Conservation (phyloP, 2,888 invertebrate genomes). For the Diploptera punctata region DNA sequence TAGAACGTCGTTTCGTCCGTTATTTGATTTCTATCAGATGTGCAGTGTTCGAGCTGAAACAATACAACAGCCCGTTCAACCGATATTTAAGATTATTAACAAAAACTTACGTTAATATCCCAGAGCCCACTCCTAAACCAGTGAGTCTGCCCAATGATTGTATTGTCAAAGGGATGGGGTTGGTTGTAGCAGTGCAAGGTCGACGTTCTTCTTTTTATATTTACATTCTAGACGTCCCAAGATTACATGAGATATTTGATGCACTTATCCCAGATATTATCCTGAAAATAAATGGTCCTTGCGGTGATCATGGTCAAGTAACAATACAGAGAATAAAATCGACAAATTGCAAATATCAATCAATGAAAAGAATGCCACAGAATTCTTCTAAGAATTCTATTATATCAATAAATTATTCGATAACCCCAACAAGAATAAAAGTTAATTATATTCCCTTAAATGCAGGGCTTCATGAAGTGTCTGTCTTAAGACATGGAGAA, state of each 20-base stretch:
- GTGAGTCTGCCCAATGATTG: background rate
- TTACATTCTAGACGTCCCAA: conserved; percentile 57
- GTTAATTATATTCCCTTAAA: conserved; percentile 60
- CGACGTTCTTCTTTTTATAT: conserved; percentile 64
- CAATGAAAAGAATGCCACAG: background rate
- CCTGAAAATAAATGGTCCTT: conserved; percentile 57
- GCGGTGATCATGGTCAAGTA: conserved; percentile 57
- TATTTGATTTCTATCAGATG: conserved; percentile 53
- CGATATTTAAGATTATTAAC: background rate
- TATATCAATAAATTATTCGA: conserved; percentile 32
- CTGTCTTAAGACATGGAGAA: conserved; percentile 62
- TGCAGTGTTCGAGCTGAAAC: conserved; percentile 4
- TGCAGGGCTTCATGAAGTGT: conserved; percentile 64
- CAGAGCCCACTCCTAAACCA: background rate
- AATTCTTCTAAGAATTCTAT: conserved; percentile 8
- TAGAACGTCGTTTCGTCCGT: conserved; percentile 63
- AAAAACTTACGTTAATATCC: background rate
- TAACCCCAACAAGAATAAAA: conserved; percentile 38
- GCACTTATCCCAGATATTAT: conserved; percentile 57
- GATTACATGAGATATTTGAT: background rate
- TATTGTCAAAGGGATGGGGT: conserved; percentile 60
- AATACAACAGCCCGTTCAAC: background rate
- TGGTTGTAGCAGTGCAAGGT: conserved; percentile 63
- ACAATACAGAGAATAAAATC: background rate
- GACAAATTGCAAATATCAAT: background rate